A percentile compares a stretch with the other conserved stretches of the same genome.
phyloP scores from a whole-genome alignment of 2,888 invertebrate species.

The Zootermopsis nevadensis region DNA sequence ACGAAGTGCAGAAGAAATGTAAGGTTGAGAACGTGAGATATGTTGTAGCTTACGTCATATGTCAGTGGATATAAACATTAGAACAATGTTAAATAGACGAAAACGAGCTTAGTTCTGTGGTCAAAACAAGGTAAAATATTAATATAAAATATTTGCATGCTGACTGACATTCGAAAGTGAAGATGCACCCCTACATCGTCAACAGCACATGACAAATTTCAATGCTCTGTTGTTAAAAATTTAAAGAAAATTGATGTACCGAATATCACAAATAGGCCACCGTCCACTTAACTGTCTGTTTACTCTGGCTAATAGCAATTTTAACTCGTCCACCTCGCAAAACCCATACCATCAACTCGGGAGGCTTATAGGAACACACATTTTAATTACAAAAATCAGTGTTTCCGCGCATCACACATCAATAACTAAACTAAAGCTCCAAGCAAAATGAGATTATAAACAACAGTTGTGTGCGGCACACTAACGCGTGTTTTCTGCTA shows the following conservation, averaged over 20 bases:
- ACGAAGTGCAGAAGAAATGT: no score
- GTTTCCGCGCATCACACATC: background rate
- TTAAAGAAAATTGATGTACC: background rate
- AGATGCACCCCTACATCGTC: no score
- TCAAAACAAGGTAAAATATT: no score
- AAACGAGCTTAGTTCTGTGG: no score
- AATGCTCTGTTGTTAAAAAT: background rate
- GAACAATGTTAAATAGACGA: no score
- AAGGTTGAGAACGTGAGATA: no score
- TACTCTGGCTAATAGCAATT: background rate
- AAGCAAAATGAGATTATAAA: background rate
- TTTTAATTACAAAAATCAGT: background rate
- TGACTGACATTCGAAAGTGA: no score
- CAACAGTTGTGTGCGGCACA: background rate
- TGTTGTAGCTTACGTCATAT: no score
- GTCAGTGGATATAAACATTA: no score
- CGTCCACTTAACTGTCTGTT: slow-evolving; percentile 22
- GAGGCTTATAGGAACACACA: background rate
- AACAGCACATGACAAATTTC: background rate
- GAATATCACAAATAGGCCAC: background rate
- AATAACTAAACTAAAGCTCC: background rate
- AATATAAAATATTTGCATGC: no score
- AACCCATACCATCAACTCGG: background rate
- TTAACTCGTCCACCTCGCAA: background rate
- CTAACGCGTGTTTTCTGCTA: background rate